Conservation (phyloP, 2,113 vertebrate genomes). For the Seriola dumerili region DNA sequence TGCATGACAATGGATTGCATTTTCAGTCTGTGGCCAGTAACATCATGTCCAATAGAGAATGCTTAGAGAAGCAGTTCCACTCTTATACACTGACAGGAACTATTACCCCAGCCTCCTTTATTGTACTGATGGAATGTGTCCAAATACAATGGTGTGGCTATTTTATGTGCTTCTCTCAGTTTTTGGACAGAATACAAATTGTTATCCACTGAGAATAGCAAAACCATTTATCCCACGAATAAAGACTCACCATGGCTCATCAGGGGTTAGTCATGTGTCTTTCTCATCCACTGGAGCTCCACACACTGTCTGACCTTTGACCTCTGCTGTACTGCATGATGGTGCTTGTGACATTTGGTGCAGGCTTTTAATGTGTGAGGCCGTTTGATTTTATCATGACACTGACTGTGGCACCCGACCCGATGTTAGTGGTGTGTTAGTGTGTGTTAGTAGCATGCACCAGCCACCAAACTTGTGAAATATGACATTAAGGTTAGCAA, state of each 20-base stretch:
- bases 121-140: not conserved
- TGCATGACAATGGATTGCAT: not conserved
- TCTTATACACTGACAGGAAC: not conserved
- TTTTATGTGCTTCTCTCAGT: not conserved
- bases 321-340: slow-evolving; percentile 1
- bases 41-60: not conserved
- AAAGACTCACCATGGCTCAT: not conserved
- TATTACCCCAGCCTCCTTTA: not conserved
- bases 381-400: slow-evolving; percentile 22
- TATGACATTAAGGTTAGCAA: too few species aligned
- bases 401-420: not conserved
- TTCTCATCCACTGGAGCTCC: not conserved
- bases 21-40: slow-evolving; percentile 1
- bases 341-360: slow-evolving; percentile 23
- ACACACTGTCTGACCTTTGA: slow-evolving; percentile 13
- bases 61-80: not conserved
- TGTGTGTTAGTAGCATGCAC: too few species aligned
- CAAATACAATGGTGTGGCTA: not conserved
- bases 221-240: not conserved
- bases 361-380: slow-evolving; percentile 19
- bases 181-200: not conserved
- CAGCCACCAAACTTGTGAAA: too few species aligned
- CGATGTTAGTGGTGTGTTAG: too few species aligned
- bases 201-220: not conserved
- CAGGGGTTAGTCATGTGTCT: not conserved